phyloP scores from a whole-genome alignment of 2,797 vertebrate genomes.

The Neoniphon sammara region DNA sequence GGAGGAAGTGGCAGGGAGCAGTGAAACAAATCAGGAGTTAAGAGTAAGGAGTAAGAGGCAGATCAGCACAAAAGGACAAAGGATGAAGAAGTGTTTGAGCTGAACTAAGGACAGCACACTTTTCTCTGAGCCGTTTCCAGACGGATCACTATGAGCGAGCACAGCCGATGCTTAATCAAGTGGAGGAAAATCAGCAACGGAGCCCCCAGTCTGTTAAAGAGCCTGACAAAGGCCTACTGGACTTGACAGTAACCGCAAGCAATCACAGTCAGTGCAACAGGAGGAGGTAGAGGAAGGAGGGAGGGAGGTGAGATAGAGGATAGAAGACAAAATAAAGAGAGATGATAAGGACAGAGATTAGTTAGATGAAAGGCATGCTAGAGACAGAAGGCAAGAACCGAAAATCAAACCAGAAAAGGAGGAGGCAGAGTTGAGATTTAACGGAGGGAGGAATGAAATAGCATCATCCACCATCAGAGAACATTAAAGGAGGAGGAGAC shows the following conservation, averaged over 20 bases:
- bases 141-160: constrained; percentile 41
- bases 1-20: neutral
- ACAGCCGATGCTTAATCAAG: neutral
- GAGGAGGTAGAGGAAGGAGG: neutral
- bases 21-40: neutral
- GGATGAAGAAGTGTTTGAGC: neutral
- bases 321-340: neutral
- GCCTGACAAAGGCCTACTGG: constrained; percentile 58
- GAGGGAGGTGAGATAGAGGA: neutral
- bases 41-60: neutral
- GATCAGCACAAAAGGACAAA: neutral
- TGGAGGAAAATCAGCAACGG: constrained; percentile 9
- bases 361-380: neutral
- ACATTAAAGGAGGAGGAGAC: neutral
- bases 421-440: constrained; percentile 1
- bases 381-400: neutral
- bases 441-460: constrained; percentile 4
- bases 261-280: neutral
- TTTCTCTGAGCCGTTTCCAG: neutral
- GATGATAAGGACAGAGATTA: neutral
- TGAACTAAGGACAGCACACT: neutral
- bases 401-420: neutral
- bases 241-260: constrained; percentile 46
- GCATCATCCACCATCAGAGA: neutral
- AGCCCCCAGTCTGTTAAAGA: constrained; percentile 20